Evolutionary conservation across 2,888 invertebrate genomes (phyloP).

Genomic region (Corythucha ciliata): DNA sequence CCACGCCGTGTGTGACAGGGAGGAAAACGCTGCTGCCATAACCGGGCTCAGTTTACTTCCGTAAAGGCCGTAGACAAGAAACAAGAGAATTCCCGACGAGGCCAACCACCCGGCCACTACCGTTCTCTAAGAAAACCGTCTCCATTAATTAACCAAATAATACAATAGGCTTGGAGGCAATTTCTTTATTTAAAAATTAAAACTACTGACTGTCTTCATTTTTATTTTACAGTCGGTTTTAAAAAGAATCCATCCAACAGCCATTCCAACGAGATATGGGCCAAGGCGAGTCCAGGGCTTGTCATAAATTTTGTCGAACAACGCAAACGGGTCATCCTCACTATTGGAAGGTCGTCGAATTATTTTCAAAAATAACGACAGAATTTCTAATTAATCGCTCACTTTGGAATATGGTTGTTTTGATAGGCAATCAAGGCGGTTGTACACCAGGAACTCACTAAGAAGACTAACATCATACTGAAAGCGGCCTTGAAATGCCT

Average conservation of each 20-base stretch:
- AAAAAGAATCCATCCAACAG: constrained; percentile 74
- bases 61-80: constrained; percentile 70
- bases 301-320: constrained; percentile 83
- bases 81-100: constrained; percentile 56
- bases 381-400: constrained; percentile 24
- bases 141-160: no score
- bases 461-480: constrained; percentile 52
- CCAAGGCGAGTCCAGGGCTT: constrained; percentile 81
- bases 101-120: constrained; percentile 61
- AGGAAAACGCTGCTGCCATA: constrained; percentile 68
- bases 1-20: constrained; percentile 76
- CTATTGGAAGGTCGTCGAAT: constrained; percentile 36
- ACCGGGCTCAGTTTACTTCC: constrained; percentile 57
- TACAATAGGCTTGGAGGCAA: neutral
- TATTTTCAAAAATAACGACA: neutral
- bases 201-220: constrained; percentile 53
- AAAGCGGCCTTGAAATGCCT: constrained; percentile 71
- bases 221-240: constrained; percentile 70
- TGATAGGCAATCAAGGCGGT: constrained; percentile 72
- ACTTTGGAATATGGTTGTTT: constrained; percentile 64
- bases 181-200: neutral
- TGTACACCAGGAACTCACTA: constrained; percentile 67
- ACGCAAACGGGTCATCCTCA: constrained; percentile 69
- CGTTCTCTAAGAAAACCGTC: constrained; percentile 46
- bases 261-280: constrained; percentile 76